Evolutionary conservation across 92 coral and sea anemone genomes (phyloP), one percentile per base, ranked within the genome.

Genomic region (Epizoanthus rinbou): DNA sequence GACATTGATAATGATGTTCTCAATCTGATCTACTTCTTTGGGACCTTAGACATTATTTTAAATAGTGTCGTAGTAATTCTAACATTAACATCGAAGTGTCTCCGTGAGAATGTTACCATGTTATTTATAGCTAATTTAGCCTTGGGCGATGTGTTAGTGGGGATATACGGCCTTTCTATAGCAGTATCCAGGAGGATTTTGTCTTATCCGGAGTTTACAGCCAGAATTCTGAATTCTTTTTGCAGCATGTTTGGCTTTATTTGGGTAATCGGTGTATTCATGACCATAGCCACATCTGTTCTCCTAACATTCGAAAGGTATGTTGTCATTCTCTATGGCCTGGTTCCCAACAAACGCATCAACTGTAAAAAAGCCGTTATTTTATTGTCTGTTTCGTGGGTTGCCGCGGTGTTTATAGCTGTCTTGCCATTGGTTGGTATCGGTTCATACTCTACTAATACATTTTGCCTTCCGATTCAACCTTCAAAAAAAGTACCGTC

Each of bases 391-490:
- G n/a, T 67, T 35, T 85, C 89, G 8, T 90, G 94, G 94, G 28
- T 62, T 16, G 59, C 86, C 41, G 90, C 97, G 3, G 14, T 91
- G 7, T 11, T 64, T 17, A 80, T 85, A 1, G 97, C 97, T 3
- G 60, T 84, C 2, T 83, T 91, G 35, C 97, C 97, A 39, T 35
- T 91, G 58, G 75, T 74, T 18, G 85, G 92, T 3, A 69, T 91
- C 47, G 97, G 97, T 6, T 91, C 97, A 6, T 93, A 93, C 89
- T 84, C 89, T 14, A 86, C 92, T 9, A 93, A 92, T 58, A 93
- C 97, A 1, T 93, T 91, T 86, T 93, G 97, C 21, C 85, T 93
- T 16, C 97, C 97, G 0, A 88, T 93, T 21, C 97, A 93, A 72
- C 97, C 97, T n/a, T 87, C 92, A 8, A 86, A 80, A 56, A 73